Evolutionary conservation across 2,113 vertebrate species (phyloP).

Genomic region (Lophura nycthemera): DNA sequence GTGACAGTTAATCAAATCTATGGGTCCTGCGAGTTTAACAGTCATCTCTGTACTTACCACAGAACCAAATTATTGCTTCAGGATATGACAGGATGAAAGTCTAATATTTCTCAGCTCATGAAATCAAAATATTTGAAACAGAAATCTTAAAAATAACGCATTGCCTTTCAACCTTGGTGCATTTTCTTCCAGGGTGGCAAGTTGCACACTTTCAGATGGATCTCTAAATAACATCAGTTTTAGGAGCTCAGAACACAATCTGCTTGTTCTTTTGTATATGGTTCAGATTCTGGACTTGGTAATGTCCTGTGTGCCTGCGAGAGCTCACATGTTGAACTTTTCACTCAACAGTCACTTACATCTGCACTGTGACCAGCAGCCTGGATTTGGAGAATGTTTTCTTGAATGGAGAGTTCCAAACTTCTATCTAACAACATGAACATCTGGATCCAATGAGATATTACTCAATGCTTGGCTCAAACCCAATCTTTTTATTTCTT

Average conservation of each 20-base stretch:
- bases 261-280: background rate
- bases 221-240: background rate
- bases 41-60: background rate
- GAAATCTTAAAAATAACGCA: background rate
- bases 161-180: background rate
- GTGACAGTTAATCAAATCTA: background rate
- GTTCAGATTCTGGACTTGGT: background rate
- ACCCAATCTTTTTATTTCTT: conserved; percentile 33
- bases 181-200: background rate
- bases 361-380: background rate
- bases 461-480: conserved; percentile 50
- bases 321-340: background rate
- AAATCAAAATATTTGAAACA: background rate
- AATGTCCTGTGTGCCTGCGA: rapidly evolving
- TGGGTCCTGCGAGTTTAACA: background rate
- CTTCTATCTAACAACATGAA: conserved; percentile 37
- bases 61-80: background rate
- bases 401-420: background rate
- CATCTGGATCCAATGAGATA: conserved; percentile 67
- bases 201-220: background rate
- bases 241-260: background rate
- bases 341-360: background rate
- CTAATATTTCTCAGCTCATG: background rate
- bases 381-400: background rate
- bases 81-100: background rate